phyloP scores from a whole-genome alignment of 1,140 invertebrate genomes.

The Gonatopus flavifemur region DNA sequence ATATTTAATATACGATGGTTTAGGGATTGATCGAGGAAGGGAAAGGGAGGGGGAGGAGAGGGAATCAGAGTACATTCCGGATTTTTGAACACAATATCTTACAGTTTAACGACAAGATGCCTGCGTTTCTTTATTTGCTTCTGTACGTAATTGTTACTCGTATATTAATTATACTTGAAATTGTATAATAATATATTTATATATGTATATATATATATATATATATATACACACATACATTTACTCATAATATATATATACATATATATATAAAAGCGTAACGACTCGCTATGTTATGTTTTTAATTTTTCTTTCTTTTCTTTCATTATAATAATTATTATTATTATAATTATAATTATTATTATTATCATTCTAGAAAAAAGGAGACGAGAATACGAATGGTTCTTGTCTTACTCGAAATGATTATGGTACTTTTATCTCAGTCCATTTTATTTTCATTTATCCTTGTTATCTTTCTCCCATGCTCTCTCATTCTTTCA shows the following conservation, averaged over 20 bases:
- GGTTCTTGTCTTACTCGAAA: no score
- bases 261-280: constrained; percentile 42
- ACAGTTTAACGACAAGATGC: constrained; percentile 57
- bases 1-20: constrained; percentile 54
- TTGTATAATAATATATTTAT: constrained; percentile 45
- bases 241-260: constrained; percentile 40
- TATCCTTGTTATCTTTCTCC: constrained; percentile 17
- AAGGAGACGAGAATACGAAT: constrained; percentile 45
- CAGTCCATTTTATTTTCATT: constrained; percentile 46
- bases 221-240: constrained; percentile 30
- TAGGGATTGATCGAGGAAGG: no score
- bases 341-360: no score
- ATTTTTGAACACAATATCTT: constrained; percentile 58
- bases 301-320: no score
- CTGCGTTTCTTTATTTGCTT: constrained; percentile 50
- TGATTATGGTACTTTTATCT: constrained; percentile 44
- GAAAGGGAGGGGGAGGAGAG: no score
- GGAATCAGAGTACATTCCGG: constrained; percentile 56
- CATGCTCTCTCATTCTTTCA: constrained; percentile 11
- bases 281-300: constrained; percentile 53
- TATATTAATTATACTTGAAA: constrained; percentile 49
- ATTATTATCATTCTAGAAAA: constrained; percentile 49
- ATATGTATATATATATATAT: constrained; percentile 30
- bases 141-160: constrained; percentile 48
- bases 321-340: no score